Percentiles rank a stretch among this genome's conserved stretches.
Conservation (phyloP, 2,113 vertebrate genomes). For the Ctenodactylus gundi region DNA sequence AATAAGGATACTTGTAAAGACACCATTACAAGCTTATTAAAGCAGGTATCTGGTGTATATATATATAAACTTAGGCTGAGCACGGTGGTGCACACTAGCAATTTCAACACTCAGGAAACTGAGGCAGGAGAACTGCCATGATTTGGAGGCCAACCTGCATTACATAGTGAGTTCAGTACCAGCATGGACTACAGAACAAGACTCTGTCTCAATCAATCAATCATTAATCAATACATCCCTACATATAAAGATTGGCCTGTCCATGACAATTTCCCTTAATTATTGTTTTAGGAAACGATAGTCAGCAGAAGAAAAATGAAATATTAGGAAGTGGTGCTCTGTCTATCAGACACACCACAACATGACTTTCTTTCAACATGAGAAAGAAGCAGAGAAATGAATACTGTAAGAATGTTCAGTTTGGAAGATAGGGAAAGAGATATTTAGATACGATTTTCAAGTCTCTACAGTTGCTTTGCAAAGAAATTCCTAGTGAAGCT, state of each 20-base stretch:
- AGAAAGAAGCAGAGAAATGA: not conserved
- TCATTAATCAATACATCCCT: too few relatives aligned
- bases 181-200: too few relatives aligned
- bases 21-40: not conserved
- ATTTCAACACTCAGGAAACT: too few relatives aligned
- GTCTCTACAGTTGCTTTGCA: not conserved
- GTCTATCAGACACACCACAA: not conserved
- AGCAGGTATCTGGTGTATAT: too few relatives aligned
- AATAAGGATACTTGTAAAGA: not conserved
- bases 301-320: not conserved
- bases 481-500: not conserved
- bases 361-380: not conserved
- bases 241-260: not conserved
- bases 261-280: not conserved
- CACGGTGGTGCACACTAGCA: too few relatives aligned
- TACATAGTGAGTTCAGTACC: too few relatives aligned
- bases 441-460: not conserved
- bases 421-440: not conserved
- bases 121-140: too few relatives aligned
- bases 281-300: not conserved
- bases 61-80: too few relatives aligned
- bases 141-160: too few relatives aligned
- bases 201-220: too few relatives aligned
- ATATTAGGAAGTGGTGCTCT: not conserved
- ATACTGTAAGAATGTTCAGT: too few relatives aligned